These are phyloP conservation scores for Orchesella cincta DNA, from an alignment of 1,140 invertebrate genomes.

Conservation along the genomic window DNA sequence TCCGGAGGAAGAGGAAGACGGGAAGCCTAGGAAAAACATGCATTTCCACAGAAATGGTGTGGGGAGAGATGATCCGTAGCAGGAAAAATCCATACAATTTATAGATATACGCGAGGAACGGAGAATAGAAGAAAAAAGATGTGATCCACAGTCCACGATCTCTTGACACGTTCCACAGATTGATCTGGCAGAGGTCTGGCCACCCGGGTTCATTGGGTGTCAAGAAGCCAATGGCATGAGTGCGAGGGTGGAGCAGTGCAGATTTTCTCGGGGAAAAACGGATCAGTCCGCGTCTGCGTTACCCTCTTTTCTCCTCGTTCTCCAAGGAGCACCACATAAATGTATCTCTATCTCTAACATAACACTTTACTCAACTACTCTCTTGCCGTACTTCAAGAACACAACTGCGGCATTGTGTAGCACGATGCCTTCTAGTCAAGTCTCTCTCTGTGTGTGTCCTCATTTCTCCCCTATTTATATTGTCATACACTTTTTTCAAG, in stretches of 20 bases:
- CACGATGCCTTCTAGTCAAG: too few relatives aligned
- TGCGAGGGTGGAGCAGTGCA: conserved; percentile 45
- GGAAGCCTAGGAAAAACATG: neutral
- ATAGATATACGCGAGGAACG: too few relatives aligned
- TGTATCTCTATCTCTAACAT: too few relatives aligned
- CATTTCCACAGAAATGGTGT: neutral
- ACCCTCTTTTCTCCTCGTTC: neutral
- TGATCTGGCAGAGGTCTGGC: conserved; percentile 45
- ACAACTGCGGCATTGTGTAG: too few relatives aligned
- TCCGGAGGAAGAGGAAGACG: neutral
- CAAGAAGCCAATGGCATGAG: conserved; percentile 48
- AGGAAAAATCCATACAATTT: too few relatives aligned
- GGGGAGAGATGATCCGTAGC: conserved; percentile 4
- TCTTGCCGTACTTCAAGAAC: too few relatives aligned
- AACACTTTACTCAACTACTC: too few relatives aligned
- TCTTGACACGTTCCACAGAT: conserved; percentile 50
- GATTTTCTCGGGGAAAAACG: conserved; percentile 21
- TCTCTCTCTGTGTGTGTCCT: too few relatives aligned
- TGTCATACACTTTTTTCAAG: too few relatives aligned
- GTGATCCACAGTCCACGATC: conserved; percentile 43
- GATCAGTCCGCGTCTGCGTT: neutral
- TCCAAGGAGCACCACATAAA: too few relatives aligned
- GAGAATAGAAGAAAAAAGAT: too few relatives aligned
- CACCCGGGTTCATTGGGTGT: conserved; percentile 48
- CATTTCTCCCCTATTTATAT: too few relatives aligned